phyloP scores from a whole-genome alignment of 2,797 vertebrate genomes.

The Vireo griseus region DNA sequence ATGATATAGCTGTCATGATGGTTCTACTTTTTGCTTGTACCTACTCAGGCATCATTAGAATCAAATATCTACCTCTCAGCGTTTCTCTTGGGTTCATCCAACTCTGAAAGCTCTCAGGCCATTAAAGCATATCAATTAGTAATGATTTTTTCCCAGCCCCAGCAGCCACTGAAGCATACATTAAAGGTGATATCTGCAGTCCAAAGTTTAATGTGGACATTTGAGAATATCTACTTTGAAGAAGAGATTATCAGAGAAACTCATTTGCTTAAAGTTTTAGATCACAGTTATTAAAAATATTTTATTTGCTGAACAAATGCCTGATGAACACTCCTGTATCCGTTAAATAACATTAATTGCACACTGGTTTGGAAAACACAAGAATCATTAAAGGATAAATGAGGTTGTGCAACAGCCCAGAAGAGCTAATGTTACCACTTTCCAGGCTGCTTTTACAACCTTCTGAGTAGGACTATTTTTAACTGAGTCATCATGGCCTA shows the following conservation, averaged over 20 bases:
- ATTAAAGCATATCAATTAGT: conserved; percentile 80
- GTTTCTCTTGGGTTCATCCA: conserved; percentile 66
- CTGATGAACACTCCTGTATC: conserved; percentile 5
- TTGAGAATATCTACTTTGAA: conserved; percentile 62
- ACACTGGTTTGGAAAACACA: conserved; percentile 52
- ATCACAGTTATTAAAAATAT: conserved; percentile 50
- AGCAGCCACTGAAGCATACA: conserved; percentile 61
- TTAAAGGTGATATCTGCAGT: conserved; percentile 68
- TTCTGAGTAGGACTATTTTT: conserved; percentile 39
- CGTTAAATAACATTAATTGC: conserved; percentile 61
- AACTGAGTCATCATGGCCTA: conserved; percentile 38
- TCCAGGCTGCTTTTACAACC: conserved; percentile 18
- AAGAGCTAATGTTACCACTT: conserved; percentile 57
- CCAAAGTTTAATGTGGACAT: conserved; percentile 61
- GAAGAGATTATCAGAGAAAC: conserved; percentile 43
- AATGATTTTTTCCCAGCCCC: conserved; percentile 74
- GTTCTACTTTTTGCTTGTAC: conserved; percentile 63
- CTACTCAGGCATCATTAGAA: conserved; percentile 73
- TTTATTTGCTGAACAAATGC: conserved; percentile 53
- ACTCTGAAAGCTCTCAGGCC: conserved; percentile 69
- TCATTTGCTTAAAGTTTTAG: conserved; percentile 56
- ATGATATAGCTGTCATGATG: conserved; percentile 70
- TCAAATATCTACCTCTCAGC: conserved; percentile 74
- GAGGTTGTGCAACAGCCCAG: conserved; percentile 17
- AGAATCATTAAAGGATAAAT: conserved; percentile 63